Percentiles rank a stretch among this genome's conserved stretches.
Conservation (phyloP, 1,140 invertebrate genomes). For the Tribolium castaneum region DNA sequence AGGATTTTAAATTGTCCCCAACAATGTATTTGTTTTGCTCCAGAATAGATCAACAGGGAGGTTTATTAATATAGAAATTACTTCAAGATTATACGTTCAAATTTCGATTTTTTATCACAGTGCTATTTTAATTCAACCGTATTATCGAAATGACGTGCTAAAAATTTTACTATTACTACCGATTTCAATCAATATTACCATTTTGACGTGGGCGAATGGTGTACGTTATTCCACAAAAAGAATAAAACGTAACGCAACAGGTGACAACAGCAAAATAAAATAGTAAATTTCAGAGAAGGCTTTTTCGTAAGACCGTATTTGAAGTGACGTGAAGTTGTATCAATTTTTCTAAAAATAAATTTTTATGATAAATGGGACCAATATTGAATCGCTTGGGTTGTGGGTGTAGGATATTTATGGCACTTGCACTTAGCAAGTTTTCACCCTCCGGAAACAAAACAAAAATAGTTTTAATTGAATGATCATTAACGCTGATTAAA, state of each 20-base stretch:
- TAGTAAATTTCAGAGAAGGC: background rate
- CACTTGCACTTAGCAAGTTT: background rate
- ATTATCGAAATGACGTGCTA: background rate
- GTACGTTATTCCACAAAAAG: background rate
- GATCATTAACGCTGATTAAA: too few relatives aligned
- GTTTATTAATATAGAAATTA: background rate
- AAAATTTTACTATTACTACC: background rate
- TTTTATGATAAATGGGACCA: background rate
- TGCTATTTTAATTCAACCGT: background rate
- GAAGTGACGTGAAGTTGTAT: too few relatives aligned
- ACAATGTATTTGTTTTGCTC: constrained; percentile 2
- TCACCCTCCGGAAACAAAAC: background rate
- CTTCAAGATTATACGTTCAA: background rate
- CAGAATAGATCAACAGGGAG: background rate
- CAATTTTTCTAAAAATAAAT: background rate
- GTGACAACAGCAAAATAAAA: background rate
- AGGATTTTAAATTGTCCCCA: constrained; percentile 4
- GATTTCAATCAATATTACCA: background rate
- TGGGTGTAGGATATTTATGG: background rate
- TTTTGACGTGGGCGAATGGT: background rate
- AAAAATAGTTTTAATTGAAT: background rate
- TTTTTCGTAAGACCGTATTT: background rate
- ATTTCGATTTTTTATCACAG: background rate
- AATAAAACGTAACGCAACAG: background rate
- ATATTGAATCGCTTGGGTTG: background rate